Percentiles rank a stretch among this genome's conserved stretches.
Evolutionary conservation across 2,888 invertebrate species (phyloP).

Genomic region (Ephialtes manifestator): DNA sequence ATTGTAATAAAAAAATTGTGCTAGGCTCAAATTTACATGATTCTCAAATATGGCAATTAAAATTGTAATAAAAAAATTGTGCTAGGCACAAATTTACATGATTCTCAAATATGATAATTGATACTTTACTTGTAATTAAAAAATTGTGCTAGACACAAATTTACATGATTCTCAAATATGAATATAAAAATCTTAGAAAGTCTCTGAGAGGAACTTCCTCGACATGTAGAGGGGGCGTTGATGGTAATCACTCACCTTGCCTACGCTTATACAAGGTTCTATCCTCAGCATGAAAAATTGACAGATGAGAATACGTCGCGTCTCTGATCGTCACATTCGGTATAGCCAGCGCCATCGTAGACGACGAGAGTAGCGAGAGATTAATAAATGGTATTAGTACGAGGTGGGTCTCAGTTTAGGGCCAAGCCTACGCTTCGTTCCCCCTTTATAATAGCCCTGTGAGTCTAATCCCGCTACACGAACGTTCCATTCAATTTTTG

Average conservation of each 20-base stretch:
- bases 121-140: no score
- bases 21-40: constrained; percentile 12
- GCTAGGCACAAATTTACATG: constrained; percentile 10
- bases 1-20: not conserved
- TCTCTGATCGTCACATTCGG: constrained; percentile 12
- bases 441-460: not conserved
- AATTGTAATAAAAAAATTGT: not conserved
- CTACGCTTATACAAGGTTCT: constrained; percentile 21
- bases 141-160: not conserved
- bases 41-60: no score
- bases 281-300: constrained; percentile 6
- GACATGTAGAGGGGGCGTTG: not conserved
- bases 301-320: not conserved
- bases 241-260: constrained; percentile 45
- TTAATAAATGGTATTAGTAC: constrained; percentile 28
- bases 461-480: constrained; percentile 3
- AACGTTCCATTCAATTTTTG: constrained; percentile 34
- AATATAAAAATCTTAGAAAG: constrained; percentile 19
- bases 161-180: constrained; percentile 33
- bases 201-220: constrained; percentile 23
- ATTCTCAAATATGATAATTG: no score
- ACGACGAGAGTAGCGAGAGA: not conserved
- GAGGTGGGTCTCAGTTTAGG: not conserved
- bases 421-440: constrained; percentile 39
- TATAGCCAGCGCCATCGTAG: not conserved